These are phyloP conservation scores for Crax fasciolata DNA, from an alignment of 2,797 vertebrate species.

Conservation along the genomic window DNA sequence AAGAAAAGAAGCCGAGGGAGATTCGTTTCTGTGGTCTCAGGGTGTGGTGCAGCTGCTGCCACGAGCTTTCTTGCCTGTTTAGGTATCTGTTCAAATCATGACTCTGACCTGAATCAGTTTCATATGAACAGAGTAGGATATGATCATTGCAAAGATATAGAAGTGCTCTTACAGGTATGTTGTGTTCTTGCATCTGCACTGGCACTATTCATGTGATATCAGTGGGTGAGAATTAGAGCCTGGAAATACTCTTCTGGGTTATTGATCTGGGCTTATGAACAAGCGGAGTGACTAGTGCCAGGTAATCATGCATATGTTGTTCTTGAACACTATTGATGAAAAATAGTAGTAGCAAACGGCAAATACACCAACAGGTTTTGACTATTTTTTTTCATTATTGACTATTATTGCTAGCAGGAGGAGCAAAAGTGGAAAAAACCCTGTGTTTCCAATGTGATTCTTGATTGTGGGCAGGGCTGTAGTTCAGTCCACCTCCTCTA, in stretches of 20 bases:
- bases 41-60: background rate
- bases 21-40: background rate
- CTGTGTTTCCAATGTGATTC: background rate
- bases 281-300: background rate
- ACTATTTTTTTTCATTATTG: background rate
- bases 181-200: background rate
- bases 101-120: background rate
- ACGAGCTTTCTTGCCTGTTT: background rate
- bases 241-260: conserved; percentile 2
- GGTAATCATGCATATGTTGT: background rate
- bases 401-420: background rate
- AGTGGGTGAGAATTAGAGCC: conserved; percentile 5
- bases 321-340: background rate
- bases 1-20: background rate
- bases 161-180: background rate
- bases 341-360: background rate
- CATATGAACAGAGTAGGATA: background rate
- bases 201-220: background rate
- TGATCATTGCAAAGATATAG: background rate
- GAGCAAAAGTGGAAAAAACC: background rate
- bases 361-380: background rate
- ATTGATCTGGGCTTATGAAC: conserved; percentile 24
- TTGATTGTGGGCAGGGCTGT: background rate
- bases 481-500: background rate
- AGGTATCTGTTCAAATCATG: background rate